Evolutionary conservation across 2,797 vertebrate species (phyloP).

Genomic region (Hyperoplus immaculatus): DNA sequence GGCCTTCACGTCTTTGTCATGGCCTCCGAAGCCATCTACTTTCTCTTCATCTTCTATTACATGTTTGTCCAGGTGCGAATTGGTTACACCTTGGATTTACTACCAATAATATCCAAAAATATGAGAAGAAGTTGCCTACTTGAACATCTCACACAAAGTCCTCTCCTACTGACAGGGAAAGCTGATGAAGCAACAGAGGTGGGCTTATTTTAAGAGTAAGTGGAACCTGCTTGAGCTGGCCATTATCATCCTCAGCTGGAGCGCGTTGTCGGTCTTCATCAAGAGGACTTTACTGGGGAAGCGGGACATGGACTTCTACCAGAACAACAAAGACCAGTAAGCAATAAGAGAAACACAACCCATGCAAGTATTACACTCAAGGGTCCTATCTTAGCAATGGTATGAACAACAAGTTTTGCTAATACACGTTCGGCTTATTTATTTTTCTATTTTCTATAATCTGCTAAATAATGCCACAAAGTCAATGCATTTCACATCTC

Average conservation of each 20-base stretch:
- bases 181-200: slow-evolving; percentile 88
- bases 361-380: neutral
- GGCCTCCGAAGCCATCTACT: slow-evolving; percentile 92
- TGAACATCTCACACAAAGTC: neutral
- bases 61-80: slow-evolving; percentile 91
- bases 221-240: slow-evolving; percentile 93
- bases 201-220: slow-evolving; percentile 92
- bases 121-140: neutral
- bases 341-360: slow-evolving; percentile 38
- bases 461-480: neutral
- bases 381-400: neutral
- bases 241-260: slow-evolving; percentile 95
- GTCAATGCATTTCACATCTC: neutral
- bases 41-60: slow-evolving; percentile 94
- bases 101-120: no score
- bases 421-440: neutral
- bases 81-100: neutral
- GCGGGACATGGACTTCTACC: slow-evolving; percentile 90
- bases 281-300: slow-evolving; percentile 91
- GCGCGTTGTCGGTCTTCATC: slow-evolving; percentile 90
- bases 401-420: neutral
- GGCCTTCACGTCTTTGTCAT: slow-evolving; percentile 93
- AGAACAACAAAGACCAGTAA: slow-evolving; percentile 90
- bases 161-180: slow-evolving; percentile 86
- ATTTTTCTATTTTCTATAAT: neutral